Percentiles rank a stretch among this genome's conserved stretches.
Conservation (phyloP, 37 sponge, comb jelly and placozoan species). For the Aphrocallistes beatrix region DNA sequence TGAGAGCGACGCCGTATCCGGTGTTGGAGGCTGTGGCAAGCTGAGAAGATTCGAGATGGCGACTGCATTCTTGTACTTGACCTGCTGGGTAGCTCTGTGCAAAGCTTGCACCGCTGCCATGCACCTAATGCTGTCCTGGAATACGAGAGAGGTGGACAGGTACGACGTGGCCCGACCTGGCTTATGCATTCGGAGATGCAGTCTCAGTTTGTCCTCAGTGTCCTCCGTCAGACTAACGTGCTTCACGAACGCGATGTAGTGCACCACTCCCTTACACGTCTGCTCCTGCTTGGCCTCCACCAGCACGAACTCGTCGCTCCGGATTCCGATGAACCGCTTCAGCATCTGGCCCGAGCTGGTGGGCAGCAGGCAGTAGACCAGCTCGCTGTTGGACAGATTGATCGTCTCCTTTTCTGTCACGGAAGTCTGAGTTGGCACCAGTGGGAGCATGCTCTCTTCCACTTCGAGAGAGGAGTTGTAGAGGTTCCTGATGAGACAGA, state of each 20-base stretch:
- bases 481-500: conserved; percentile 1
- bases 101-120: background rate
- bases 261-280: conserved; percentile 68
- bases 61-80: background rate
- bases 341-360: background rate
- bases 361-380: background rate
- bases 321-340: conserved; percentile 69
- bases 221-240: background rate
- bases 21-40: background rate
- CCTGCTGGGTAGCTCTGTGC: background rate
- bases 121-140: background rate
- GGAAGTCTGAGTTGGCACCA: background rate
- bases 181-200: background rate
- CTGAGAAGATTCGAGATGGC: background rate
- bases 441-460: background rate
- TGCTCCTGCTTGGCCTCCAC: conserved; percentile 70
- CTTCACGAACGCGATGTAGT: conserved; percentile 70
- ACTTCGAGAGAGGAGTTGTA: background rate
- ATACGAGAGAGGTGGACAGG: background rate
- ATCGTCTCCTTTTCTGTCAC: background rate
- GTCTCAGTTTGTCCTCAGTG: background rate
- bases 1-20: background rate
- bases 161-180: background rate
- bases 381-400: background rate
- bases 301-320: conserved; percentile 62